Evolutionary conservation across 2,888 invertebrate species (phyloP).

Genomic region (Glyphotaelius pellucidus): DNA sequence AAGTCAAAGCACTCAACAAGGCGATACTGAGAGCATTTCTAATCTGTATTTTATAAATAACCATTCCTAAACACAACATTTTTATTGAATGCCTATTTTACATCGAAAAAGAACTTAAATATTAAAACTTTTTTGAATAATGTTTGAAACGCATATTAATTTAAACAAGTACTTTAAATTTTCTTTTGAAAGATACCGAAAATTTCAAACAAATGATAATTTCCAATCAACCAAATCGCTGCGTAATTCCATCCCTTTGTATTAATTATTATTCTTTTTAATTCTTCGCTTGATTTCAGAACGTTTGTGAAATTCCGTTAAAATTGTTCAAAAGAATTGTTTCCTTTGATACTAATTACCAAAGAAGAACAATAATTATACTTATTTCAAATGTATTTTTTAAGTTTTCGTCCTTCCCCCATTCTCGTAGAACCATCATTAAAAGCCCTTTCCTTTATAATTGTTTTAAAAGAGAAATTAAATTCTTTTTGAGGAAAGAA

Average conservation of each 20-base stretch:
- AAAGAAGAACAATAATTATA: neutral
- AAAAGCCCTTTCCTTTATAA: neutral
- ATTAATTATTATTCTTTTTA: conserved; percentile 3
- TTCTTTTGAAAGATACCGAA: neutral
- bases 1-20: too few relatives aligned
- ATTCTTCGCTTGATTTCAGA: conserved; percentile 29
- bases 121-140: neutral
- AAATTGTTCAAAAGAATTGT: conserved; percentile 15
- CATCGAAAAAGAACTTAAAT: too few relatives aligned
- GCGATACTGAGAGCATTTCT: too few relatives aligned
- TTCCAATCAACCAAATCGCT: conserved; percentile 2
- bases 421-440: neutral
- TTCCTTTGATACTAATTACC: conserved; percentile 16
- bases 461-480: neutral
- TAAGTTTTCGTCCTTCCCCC: neutral
- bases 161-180: neutral
- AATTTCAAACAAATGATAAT: neutral
- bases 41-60: too few relatives aligned
- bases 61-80: too few relatives aligned
- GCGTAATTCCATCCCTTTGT: neutral
- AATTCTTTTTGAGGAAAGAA: neutral
- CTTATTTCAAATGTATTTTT: neutral
- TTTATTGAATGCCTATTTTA: too few relatives aligned
- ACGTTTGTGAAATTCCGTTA: conserved; percentile 21
- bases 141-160: neutral